Conservation (phyloP, 2,888 invertebrate species). For the Eupsilia transversa region DNA sequence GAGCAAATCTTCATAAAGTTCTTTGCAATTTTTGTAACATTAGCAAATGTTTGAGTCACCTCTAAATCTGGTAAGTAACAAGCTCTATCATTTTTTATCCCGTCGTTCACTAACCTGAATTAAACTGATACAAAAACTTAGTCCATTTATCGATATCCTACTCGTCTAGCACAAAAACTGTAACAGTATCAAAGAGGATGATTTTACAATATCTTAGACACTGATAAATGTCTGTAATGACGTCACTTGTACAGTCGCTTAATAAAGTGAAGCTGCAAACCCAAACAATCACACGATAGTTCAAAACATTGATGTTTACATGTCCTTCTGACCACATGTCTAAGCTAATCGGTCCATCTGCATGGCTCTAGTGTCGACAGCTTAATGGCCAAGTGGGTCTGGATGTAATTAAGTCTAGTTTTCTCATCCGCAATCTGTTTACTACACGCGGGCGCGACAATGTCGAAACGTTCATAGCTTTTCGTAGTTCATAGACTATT, state of each 20-base stretch:
- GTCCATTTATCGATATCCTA: slow-evolving; percentile 46
- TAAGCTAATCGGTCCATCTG: slow-evolving; percentile 64
- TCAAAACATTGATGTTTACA: slow-evolving; percentile 71
- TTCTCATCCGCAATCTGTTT: slow-evolving; percentile 68
- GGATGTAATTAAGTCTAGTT: slow-evolving; percentile 69
- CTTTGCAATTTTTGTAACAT: slow-evolving; percentile 18
- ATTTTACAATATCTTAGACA: slow-evolving; percentile 50
- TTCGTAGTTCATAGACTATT: slow-evolving; percentile 11
- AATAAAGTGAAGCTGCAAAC: slow-evolving; percentile 70
- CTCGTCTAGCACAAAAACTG: slow-evolving; percentile 46
- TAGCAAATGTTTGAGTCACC: slow-evolving; percentile 21
- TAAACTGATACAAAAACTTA: slow-evolving; percentile 46
- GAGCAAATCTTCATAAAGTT: slow-evolving; percentile 5
- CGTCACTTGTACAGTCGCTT: slow-evolving; percentile 63
- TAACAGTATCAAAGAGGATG: slow-evolving; percentile 48
- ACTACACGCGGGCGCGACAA: slow-evolving; percentile 50
- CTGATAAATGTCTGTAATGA: slow-evolving; percentile 58
- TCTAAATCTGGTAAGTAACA: slow-evolving; percentile 13
- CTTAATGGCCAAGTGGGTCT: slow-evolving; percentile 73
- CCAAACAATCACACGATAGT: slow-evolving; percentile 80
- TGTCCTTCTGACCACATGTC: slow-evolving; percentile 73
- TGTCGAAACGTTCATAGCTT: slow-evolving; percentile 51
- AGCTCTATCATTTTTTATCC: slow-evolving; percentile 21
- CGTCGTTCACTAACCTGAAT: slow-evolving; percentile 22
- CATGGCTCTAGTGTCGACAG: slow-evolving; percentile 77